Percentiles rank a stretch among this genome's conserved stretches.
phyloP scores from a whole-genome alignment of 2,797 vertebrate genomes.

The Microctenopoma lineatum region DNA sequence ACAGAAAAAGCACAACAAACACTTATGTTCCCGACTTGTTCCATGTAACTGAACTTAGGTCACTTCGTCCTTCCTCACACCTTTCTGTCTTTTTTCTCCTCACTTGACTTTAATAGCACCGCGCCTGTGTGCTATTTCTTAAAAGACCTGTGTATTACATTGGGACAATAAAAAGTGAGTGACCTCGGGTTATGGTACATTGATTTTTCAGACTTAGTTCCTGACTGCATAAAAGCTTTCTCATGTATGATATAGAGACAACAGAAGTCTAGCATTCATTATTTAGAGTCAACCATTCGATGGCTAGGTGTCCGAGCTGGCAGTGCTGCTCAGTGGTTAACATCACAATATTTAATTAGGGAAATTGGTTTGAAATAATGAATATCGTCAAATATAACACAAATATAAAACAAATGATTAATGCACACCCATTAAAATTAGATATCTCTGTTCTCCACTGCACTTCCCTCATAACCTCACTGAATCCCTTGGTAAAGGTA shows the following conservation, averaged over 20 bases:
- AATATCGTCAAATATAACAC: conserved; percentile 35
- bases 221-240: conserved; percentile 80
- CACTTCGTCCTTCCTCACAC: conserved; percentile 29
- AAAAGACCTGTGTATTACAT: conserved; percentile 54
- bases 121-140: conserved; percentile 58
- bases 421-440: conserved; percentile 48
- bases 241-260: conserved; percentile 76
- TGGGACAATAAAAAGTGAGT: conserved; percentile 52
- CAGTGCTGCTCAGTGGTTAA: conserved; percentile 19
- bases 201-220: conserved; percentile 65
- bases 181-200: conserved; percentile 54
- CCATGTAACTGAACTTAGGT: conserved; percentile 36
- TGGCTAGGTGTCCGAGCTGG: conserved; percentile 21
- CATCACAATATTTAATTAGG: conserved; percentile 47
- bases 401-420: conserved; percentile 50
- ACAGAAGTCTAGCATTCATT: conserved; percentile 69
- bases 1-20: conserved; percentile 2
- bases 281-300: conserved; percentile 67
- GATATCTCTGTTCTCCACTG: conserved; percentile 38
- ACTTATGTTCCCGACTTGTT: background rate
- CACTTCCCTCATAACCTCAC: conserved; percentile 63
- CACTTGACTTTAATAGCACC: conserved; percentile 41
- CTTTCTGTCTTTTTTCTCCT: conserved; percentile 29
- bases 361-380: conserved; percentile 39
- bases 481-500: conserved; percentile 62